Base-by-base conservation (phyloP, 1,140 invertebrate genomes). In the Heliothis virescens region DNA sequence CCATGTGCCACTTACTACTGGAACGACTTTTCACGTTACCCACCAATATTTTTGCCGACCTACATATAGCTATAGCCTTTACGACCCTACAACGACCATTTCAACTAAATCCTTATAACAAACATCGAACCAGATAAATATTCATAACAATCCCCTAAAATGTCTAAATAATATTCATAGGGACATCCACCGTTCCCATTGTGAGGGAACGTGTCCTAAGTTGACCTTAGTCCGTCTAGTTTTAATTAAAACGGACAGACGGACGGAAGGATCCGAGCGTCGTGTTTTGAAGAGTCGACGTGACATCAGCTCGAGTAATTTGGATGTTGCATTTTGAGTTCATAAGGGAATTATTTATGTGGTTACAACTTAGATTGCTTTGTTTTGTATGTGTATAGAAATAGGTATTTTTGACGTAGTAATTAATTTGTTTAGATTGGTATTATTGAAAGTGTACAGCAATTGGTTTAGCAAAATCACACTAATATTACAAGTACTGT, bases 201-300 rank as follows among this genome's bases (percentile, higher is more conserved):
- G 67, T 71, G 48, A 18, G n/a, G n/a, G 48, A 15, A 71, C 67
- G 10, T 72, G 52, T 55, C 69, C 48, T 55, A 18, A 57, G 52
- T 72, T 57, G 52, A 72, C 69, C 69, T 72, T 72, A 72, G 50
- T 57, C 69, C 29, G 69, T 72, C 69, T 72, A 72, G 69, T 72
- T 72, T 72, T 72, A 72, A 72, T 72, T 72, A 72, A 34, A 57
- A 3, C 21, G 5, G 69, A 72, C 69, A 41, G 69, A 72, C 69
- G 50, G 69, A 72, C 69, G 69, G 63, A 67, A 48, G 63, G 69
- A 72, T 57, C 67, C 53, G 29, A 72, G 47, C 21, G 34, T 16
- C n/a, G 26, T 72, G 63, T 67, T 67, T 67, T 67, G 67, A 71
- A 53, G 67, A 71, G 18, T 21, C 34, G 34, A 50, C 18, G 47